Percentiles rank a stretch among this genome's conserved stretches.
These are phyloP conservation scores for Lepidocyrtoides sp. DNA, from an alignment of 2,888 invertebrate species.

Conservation along the genomic window DNA sequence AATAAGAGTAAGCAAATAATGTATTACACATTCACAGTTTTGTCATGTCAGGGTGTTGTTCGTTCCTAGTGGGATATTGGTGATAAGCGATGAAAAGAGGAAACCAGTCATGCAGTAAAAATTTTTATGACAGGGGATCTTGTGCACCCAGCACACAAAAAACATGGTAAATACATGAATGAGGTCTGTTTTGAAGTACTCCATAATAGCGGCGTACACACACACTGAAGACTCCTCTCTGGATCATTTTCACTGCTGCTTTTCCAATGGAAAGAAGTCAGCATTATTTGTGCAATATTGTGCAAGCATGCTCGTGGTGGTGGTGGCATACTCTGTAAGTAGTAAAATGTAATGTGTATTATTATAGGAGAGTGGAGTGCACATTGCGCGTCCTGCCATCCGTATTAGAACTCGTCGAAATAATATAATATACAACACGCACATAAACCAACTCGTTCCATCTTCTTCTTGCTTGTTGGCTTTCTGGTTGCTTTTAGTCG, in stretches of 20 bases:
- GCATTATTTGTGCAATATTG: constrained; percentile 10
- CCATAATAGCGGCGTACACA: neutral
- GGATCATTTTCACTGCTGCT: constrained; percentile 19
- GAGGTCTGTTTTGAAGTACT: constrained; percentile 51
- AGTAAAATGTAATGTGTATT: constrained; percentile 56
- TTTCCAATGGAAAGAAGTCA: constrained; percentile 10
- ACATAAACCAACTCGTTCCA: neutral
- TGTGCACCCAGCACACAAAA: constrained; percentile 58
- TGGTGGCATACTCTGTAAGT: constrained; percentile 21
- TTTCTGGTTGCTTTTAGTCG: constrained; percentile 19
- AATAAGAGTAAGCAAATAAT: constrained; percentile 20
- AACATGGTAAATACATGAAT: constrained; percentile 36
- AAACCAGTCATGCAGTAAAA: constrained; percentile 68
- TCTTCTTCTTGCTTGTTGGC: neutral
- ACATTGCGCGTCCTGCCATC: too few relatives aligned
- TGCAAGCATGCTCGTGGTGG: neutral
- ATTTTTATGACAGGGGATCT: constrained; percentile 63
- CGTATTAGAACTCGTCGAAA: neutral
- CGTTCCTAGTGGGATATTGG: constrained; percentile 46
- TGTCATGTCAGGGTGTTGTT: constrained; percentile 22
- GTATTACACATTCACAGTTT: constrained; percentile 51
- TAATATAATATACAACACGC: neutral
- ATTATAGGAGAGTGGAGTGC: constrained; percentile 37
- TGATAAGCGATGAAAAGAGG: constrained; percentile 65
- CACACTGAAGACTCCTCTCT: neutral